These are phyloP conservation scores for Calliopum simillimum DNA, from an alignment of 2,888 invertebrate species.

Conservation along the genomic window DNA sequence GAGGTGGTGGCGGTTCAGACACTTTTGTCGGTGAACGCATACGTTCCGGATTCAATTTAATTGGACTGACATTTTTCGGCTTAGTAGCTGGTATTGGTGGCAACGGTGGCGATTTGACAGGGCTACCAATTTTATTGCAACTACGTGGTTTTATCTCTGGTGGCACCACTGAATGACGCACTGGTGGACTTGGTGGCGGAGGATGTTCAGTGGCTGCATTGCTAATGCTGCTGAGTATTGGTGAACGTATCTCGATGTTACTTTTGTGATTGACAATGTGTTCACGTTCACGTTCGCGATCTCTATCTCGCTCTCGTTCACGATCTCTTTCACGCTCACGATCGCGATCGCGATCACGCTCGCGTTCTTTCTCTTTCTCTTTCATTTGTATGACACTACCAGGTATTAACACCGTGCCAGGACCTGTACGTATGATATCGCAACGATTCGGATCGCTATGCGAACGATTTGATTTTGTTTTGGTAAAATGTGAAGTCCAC, in stretches of 20 bases:
- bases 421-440: conserved; percentile 68
- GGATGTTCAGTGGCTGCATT: conserved; percentile 44
- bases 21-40: conserved; percentile 63
- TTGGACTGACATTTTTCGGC: conserved; percentile 64
- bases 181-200: conserved; percentile 63
- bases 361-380: conserved; percentile 45
- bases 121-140: conserved; percentile 63
- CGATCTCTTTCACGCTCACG: not conserved
- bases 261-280: conserved; percentile 18
- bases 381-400: conserved; percentile 63
- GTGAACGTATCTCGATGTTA: conserved; percentile 48
- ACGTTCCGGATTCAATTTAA: conserved; percentile 63
- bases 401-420: conserved; percentile 69
- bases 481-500: conserved; percentile 92
- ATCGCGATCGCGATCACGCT: conserved; percentile 16
- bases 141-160: conserved; percentile 67
- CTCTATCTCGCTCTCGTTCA: not conserved
- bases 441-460: conserved; percentile 75
- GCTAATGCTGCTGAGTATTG: conserved; percentile 41
- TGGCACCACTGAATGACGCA: conserved; percentile 59
- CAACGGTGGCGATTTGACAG: conserved; percentile 65
- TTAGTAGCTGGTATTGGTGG: conserved; percentile 65
- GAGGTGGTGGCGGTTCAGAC: conserved; percentile 57
- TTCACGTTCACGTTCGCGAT: not conserved
- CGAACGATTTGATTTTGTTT: conserved; percentile 75